phyloP scores from a whole-genome alignment of 1,140 invertebrate genomes.

The Drosophila tsacasi region DNA sequence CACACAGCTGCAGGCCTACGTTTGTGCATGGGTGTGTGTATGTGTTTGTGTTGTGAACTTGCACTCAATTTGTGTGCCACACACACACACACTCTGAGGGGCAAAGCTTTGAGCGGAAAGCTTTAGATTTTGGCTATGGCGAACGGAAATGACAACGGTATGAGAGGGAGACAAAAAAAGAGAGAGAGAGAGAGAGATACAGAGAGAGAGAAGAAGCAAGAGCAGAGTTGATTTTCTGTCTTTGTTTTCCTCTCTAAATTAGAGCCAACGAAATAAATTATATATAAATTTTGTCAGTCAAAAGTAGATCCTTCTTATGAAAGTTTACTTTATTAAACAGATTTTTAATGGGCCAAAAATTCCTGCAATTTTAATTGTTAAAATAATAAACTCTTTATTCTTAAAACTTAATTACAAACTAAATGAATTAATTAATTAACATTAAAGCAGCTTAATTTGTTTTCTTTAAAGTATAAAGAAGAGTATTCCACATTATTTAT shows the following conservation, averaged over 20 bases:
- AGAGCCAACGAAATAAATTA: background rate
- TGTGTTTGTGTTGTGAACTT: slow-evolving; percentile 71
- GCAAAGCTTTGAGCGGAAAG: slow-evolving; percentile 46
- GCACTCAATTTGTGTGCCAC: slow-evolving; percentile 68
- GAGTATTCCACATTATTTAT: no score
- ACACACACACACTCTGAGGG: slow-evolving; percentile 14
- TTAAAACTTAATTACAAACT: background rate
- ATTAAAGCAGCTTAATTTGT: no score
- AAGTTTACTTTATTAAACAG: background rate
- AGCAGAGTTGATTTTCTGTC: background rate
- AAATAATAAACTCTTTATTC: background rate
- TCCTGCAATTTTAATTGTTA: background rate
- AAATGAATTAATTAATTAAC: no score
- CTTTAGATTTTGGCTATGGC: slow-evolving; percentile 37
- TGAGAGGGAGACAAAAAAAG: background rate
- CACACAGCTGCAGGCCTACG: slow-evolving; percentile 33
- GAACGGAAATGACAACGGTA: slow-evolving; percentile 59
- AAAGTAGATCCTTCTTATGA: background rate
- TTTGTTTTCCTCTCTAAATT: background rate
- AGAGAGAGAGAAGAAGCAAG: background rate
- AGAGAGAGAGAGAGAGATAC: background rate
- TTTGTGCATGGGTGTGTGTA: slow-evolving; percentile 12
- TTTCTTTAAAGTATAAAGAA: no score
- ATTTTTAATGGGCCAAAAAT: background rate
- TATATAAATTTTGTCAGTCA: background rate